phyloP scores from a whole-genome alignment of 2,888 invertebrate species.

The Drosophila neutralis region DNA sequence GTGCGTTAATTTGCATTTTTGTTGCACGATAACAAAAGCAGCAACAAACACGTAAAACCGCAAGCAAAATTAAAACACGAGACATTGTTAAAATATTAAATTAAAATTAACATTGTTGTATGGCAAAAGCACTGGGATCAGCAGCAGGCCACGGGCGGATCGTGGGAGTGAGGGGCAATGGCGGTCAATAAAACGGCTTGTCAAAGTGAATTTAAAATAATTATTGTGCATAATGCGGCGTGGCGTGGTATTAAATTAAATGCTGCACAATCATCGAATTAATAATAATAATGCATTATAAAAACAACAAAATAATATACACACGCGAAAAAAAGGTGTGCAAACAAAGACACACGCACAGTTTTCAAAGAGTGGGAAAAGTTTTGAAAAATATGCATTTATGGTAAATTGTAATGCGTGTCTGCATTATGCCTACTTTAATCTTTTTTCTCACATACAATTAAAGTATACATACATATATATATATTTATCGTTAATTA shows the following conservation, averaged over 20 bases:
- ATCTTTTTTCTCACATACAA: constrained; percentile 4
- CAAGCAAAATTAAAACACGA: constrained; percentile 67
- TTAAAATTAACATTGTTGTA: constrained; percentile 68
- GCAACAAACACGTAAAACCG: constrained; percentile 56
- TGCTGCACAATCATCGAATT: constrained; percentile 76
- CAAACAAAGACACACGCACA: constrained; percentile 16
- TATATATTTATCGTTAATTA: constrained; percentile 30
- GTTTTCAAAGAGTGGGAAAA: background rate
- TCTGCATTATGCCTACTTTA: constrained; percentile 25
- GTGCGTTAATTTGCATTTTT: constrained; percentile 80
- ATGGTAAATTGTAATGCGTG: constrained; percentile 47
- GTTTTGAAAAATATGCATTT: constrained; percentile 38
- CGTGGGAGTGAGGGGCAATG: background rate
- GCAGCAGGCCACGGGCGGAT: background rate
- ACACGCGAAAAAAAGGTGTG: constrained; percentile 16
- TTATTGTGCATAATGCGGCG: constrained; percentile 75
- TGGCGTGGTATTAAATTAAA: constrained; percentile 77
- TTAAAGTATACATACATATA: background rate
- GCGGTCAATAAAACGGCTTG: constrained; percentile 59
- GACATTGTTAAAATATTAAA: constrained; percentile 78
- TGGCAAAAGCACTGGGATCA: constrained; percentile 17
- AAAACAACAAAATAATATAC: constrained; percentile 4
- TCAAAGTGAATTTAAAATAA: constrained; percentile 80
- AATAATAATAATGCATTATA: constrained; percentile 68
- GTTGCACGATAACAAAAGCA: constrained; percentile 66